These are phyloP conservation scores for Varroa destructor DNA, from an alignment of 1,140 invertebrate genomes.

Conservation along the genomic window DNA sequence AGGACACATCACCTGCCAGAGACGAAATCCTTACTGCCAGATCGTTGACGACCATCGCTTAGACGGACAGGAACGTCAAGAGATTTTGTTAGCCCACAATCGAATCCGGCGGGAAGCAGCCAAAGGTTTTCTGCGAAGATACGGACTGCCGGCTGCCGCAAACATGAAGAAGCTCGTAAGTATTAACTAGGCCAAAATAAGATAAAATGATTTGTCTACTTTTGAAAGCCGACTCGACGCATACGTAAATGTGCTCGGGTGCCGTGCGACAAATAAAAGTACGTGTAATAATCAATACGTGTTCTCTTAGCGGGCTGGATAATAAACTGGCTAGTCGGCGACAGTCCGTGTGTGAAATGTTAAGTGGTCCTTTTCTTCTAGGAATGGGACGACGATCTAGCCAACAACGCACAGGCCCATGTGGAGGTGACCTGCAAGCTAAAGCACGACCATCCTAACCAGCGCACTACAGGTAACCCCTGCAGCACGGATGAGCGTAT, in stretches of 20 bases:
- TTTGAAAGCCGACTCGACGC: too few species aligned
- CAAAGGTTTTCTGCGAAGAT: constrained; percentile 18
- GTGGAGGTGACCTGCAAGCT: constrained; percentile 7
- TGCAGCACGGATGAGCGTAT: too few species aligned
- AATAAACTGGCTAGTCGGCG: too few species aligned
- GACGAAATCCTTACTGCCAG: constrained; percentile 10
- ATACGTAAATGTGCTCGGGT: too few species aligned
- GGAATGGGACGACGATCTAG: constrained; percentile 19
- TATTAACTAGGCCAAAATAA: neutral
- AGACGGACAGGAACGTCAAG: neutral
- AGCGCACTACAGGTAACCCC: constrained; percentile 7
- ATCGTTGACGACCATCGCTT: constrained; percentile 8
- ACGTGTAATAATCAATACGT: too few species aligned
- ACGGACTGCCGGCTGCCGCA: constrained; percentile 10
- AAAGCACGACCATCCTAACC: constrained; percentile 3
- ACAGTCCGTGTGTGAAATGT: too few species aligned
- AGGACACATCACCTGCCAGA: constrained; percentile 19
- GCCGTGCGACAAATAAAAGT: too few species aligned
- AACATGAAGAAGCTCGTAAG: constrained; percentile 18
- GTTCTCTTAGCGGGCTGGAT: too few species aligned
- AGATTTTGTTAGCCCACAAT: constrained; percentile 6
- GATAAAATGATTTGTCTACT: too few species aligned
- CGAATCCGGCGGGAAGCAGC: constrained; percentile 15
- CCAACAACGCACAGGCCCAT: constrained; percentile 20
- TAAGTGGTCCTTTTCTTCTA: neutral